A percentile compares a stretch with the other conserved stretches of the same genome.
Evolutionary conservation across 2,888 invertebrate species (phyloP).

Genomic region (Celastrina argiolus): DNA sequence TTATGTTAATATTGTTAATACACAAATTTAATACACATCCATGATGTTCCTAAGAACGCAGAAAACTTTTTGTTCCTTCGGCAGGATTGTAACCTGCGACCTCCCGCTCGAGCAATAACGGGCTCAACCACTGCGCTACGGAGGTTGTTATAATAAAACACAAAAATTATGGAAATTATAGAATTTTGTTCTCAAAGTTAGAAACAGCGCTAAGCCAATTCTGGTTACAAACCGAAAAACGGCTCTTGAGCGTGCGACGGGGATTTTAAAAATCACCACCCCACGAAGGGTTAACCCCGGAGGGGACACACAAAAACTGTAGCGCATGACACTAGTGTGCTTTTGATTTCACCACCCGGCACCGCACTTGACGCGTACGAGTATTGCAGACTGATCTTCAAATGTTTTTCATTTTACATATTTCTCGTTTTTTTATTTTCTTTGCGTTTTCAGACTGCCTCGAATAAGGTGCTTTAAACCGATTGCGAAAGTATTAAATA

Average conservation of each 20-base stretch:
- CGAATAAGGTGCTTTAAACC: not conserved
- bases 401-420: constrained; percentile 7
- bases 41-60: too few relatives aligned
- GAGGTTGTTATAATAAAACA: not conserved
- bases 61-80: too few relatives aligned
- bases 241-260: constrained; percentile 41
- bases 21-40: too few relatives aligned
- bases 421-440: not conserved
- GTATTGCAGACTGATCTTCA: constrained; percentile 20
- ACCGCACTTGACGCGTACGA: constrained; percentile 30
- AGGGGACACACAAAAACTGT: constrained; percentile 61
- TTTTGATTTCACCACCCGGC: constrained; percentile 51
- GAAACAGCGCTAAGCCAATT: constrained; percentile 27
- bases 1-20: too few relatives aligned
- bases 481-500: not conserved
- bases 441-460: not conserved
- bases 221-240: constrained; percentile 10
- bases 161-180: not conserved
- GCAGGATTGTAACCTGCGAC: too few relatives aligned
- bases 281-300: constrained; percentile 45
- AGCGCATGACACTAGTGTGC: constrained; percentile 62
- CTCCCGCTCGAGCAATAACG: too few relatives aligned
- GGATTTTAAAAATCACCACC: constrained; percentile 67
- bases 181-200: constrained; percentile 7
- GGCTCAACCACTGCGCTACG: too few relatives aligned